phyloP scores from a whole-genome alignment of 2,888 invertebrate genomes.

The Ophion ellenae region DNA sequence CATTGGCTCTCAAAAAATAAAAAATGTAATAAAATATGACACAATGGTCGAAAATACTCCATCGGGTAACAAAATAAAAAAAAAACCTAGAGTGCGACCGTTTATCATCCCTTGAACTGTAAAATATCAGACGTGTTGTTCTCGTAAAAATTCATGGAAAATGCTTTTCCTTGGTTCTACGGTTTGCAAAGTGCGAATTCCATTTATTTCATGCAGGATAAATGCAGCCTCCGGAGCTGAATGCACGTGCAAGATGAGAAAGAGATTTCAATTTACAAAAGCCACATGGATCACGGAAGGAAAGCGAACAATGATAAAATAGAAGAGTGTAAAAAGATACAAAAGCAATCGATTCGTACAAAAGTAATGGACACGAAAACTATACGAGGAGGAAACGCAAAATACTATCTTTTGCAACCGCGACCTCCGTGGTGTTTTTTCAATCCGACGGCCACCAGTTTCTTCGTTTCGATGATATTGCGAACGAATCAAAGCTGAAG shows the following conservation, averaged over 20 bases:
- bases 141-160: conserved; percentile 29
- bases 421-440: not conserved
- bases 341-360: conserved; percentile 3
- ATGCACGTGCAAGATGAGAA: not conserved
- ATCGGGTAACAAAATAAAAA: not conserved
- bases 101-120: conserved; percentile 31
- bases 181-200: conserved; percentile 11
- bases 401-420: too few species aligned
- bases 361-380: conserved; percentile 2
- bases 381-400: not conserved
- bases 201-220: conserved; percentile 30
- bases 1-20: too few species aligned
- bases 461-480: conserved; percentile 33
- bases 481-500: not conserved
- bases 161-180: conserved; percentile 5
- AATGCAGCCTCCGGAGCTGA: conserved; percentile 28
- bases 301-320: not conserved
- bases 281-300: not conserved
- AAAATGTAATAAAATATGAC: too few species aligned
- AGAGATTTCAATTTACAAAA: conserved; percentile 27
- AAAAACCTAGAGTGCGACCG: not conserved
- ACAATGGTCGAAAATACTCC: too few species aligned
- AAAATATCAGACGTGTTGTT: conserved; percentile 24
- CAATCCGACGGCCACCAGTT: conserved; percentile 26
- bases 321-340: not conserved